A percentile compares a stretch with the other conserved stretches of the same genome.
phyloP scores from a whole-genome alignment of 2,113 vertebrate genomes.

The Nothobranchius kuhntae region DNA sequence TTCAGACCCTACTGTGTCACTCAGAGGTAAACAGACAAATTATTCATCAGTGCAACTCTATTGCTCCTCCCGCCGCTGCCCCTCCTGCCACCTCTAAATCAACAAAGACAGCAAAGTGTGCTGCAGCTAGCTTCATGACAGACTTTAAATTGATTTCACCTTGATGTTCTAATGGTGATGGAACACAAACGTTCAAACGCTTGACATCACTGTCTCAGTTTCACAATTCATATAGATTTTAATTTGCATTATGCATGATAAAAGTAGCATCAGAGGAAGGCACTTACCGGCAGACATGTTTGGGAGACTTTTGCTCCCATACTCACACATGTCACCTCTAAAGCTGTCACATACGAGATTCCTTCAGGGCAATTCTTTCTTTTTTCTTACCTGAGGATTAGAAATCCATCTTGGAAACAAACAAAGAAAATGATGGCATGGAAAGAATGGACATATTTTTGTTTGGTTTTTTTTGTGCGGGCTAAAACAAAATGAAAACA shows the following conservation, averaged over 20 bases:
- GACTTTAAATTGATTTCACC: constrained; percentile 39
- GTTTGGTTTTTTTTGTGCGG: too few species aligned
- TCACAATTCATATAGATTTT: constrained; percentile 12
- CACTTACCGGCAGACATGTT: constrained; percentile 24
- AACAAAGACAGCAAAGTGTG: constrained; percentile 55
- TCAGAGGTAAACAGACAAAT: constrained; percentile 88
- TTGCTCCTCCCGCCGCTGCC: constrained; percentile 77
- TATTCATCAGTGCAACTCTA: constrained; percentile 82
- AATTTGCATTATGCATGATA: constrained; percentile 6
- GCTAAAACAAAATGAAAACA: too few species aligned
- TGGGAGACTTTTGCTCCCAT: constrained; percentile 25
- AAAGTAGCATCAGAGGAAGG: constrained; percentile 27
- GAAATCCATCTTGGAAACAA: constrained; percentile 12
- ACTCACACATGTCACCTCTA: constrained; percentile 11
- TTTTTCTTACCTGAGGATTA: constrained; percentile 19
- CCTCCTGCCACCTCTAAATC: constrained; percentile 17
- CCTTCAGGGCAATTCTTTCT: constrained; percentile 48
- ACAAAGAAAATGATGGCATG: constrained; percentile 16
- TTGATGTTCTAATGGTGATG: constrained; percentile 26
- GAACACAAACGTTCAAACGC: constrained; percentile 24
- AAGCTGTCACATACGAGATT: constrained; percentile 45
- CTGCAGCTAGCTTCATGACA: constrained; percentile 7
- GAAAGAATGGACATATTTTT: constrained; percentile 14
- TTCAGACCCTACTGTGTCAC: constrained; percentile 84
- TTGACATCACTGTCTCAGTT: constrained; percentile 36